These are phyloP conservation scores for Phaedon cochleariae DNA, from an alignment of 2,888 invertebrate genomes.

Conservation along the genomic window DNA sequence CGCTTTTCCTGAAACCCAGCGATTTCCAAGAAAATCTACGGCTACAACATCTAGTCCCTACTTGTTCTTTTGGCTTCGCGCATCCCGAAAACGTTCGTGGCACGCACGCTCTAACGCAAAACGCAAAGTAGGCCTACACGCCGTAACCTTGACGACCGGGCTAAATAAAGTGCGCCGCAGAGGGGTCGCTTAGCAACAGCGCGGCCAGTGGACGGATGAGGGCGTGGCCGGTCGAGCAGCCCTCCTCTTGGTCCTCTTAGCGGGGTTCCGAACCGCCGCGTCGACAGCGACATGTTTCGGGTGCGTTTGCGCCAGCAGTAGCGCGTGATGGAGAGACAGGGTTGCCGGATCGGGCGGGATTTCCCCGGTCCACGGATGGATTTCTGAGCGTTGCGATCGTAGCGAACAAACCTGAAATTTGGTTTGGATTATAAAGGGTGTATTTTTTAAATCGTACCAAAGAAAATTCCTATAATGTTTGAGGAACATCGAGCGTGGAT, in stretches of 20 bases:
- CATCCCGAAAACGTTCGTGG: not conserved
- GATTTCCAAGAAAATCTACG: not conserved
- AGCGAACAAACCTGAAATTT: too few relatives aligned
- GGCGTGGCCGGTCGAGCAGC: constrained; percentile 44
- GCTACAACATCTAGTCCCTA: too few relatives aligned
- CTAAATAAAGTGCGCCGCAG: constrained; percentile 51
- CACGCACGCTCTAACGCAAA: not conserved
- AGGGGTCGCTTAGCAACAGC: constrained; percentile 52
- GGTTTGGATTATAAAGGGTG: too few relatives aligned
- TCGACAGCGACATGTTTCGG: constrained; percentile 25
- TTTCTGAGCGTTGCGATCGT: too few relatives aligned
- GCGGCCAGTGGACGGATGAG: constrained; percentile 47
- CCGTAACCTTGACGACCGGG: constrained; percentile 51
- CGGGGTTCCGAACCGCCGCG: constrained; percentile 41
- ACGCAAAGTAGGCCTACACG: constrained; percentile 32
- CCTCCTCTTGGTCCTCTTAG: constrained; percentile 43
- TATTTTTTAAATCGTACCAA: too few relatives aligned
- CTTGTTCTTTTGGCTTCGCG: not conserved
- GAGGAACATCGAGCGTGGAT: too few relatives aligned
- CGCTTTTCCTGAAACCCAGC: not conserved
- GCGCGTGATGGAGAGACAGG: constrained; percentile 20
- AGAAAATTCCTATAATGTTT: too few relatives aligned
- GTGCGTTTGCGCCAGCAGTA: constrained; percentile 24
- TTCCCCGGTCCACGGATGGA: too few relatives aligned
- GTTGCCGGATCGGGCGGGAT: constrained; percentile 11